Conservation (phyloP, 1,140 invertebrate species). For the Eupristina koningsbergeri region DNA sequence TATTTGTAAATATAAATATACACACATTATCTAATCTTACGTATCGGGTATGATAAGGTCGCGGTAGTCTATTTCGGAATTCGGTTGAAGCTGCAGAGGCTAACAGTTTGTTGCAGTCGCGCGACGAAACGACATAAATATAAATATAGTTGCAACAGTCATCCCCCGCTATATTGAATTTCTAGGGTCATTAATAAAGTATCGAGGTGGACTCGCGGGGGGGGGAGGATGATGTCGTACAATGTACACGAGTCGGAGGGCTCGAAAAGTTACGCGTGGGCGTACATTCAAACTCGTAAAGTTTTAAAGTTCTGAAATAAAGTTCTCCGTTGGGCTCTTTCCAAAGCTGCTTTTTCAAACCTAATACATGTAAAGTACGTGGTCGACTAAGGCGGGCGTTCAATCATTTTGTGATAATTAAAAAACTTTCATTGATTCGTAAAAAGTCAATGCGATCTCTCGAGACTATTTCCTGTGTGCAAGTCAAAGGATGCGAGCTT, state of each 20-base stretch:
- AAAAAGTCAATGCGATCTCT: conserved; percentile 37
- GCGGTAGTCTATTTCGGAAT: conserved; percentile 34
- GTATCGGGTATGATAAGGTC: conserved; percentile 41
- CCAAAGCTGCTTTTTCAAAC: neutral
- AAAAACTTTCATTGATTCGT: conserved; percentile 17
- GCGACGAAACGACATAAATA: conserved; percentile 30
- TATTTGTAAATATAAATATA: too few relatives aligned
- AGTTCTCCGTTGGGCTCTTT: neutral
- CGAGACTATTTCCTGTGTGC: conserved; percentile 1
- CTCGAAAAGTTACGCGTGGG: too few relatives aligned
- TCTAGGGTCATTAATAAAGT: conserved; percentile 12
- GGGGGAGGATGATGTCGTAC: neutral
- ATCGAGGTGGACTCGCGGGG: neutral
- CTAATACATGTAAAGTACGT: neutral
- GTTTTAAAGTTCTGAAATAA: neutral
- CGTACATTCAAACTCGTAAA: too few relatives aligned
- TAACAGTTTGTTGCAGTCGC: neutral
- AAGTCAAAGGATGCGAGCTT: neutral
- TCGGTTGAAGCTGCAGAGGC: neutral
- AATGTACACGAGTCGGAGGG: neutral
- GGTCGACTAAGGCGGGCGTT: neutral
- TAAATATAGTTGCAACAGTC: conserved; percentile 31
- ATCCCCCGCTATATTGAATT: conserved; percentile 40
- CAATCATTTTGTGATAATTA: conserved; percentile 33
- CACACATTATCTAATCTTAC: conserved; percentile 49